A percentile compares a stretch with the other conserved stretches of the same genome.
Evolutionary conservation across 2,797 vertebrate genomes (phyloP).

Genomic region (Australoheros facetus): DNA sequence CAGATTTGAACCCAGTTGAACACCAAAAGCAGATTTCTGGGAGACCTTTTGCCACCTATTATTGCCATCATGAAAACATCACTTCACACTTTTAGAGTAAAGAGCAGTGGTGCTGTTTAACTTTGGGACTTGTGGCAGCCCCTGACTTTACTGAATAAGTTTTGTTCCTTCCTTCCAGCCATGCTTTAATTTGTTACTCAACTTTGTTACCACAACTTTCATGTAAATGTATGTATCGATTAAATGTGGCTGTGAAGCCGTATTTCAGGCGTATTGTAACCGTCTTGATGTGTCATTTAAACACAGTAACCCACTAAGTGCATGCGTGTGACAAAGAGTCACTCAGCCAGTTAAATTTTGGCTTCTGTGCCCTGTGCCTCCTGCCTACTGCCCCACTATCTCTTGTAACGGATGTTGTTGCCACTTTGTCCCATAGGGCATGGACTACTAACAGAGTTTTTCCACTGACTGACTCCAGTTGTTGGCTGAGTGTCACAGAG

Average conservation of each 20-base stretch:
- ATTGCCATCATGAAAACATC: neutral
- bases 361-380: conserved; percentile 27
- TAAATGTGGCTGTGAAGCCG: conserved; percentile 3
- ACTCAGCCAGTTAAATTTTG: conserved; percentile 47
- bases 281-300: conserved; percentile 15
- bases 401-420: conserved; percentile 67
- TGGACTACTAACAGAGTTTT: conserved; percentile 75
- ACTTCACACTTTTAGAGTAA: neutral
- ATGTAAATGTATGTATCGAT: neutral
- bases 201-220: neutral
- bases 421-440: conserved; percentile 70
- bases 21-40: neutral
- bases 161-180: neutral
- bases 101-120: neutral
- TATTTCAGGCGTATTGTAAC: conserved; percentile 1
- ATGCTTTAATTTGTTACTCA: neutral
- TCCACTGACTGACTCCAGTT: conserved; percentile 72
- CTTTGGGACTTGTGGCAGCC: neutral
- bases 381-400: conserved; percentile 55
- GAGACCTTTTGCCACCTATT: neutral
- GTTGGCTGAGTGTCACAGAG: conserved; percentile 65
- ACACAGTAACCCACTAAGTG: conserved; percentile 16
- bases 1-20: neutral
- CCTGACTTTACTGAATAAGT: neutral
- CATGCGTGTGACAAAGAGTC: conserved; percentile 39